Base-by-base conservation (phyloP, 2,888 invertebrate species). In the Rhabditoides inermis region DNA sequence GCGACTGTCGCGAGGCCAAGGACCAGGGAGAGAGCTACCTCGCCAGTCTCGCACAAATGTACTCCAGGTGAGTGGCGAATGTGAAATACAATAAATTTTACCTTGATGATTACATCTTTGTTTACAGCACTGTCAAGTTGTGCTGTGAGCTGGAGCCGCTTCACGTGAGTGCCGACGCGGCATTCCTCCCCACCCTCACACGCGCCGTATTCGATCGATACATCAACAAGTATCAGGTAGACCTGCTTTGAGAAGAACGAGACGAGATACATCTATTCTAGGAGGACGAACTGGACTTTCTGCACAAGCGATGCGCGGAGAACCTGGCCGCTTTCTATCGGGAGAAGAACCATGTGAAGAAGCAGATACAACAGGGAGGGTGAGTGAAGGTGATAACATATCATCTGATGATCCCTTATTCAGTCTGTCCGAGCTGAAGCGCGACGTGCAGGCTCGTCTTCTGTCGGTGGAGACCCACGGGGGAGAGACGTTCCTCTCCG, bases 391-490 rank as follows among this genome's bases (percentile, higher is more conserved):
- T 20, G 20, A 20, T 40, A 18, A 18, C 20, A 18, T 20, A 10
- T 40, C 15, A 6, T 25, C 15, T 10, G 12, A 25, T 44, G 3
- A 12, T 23, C 25, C 10, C 12, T 6, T 25, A 15, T 52, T 46
- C 60, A 86, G 88, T 40, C 87, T 94, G 72, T 89, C 90, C 79
- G 95, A 94, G 75, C 81, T 95, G 23, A 83, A 89, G 4, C 83
- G 94, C 45, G 94, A 95, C 76, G 80, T 95, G 58, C 91, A 94
- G 80, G 90, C 90, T 0, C 86, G 89, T 12, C 86, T 95, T 63
- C 88, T 90, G 2, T 86, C 88, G 3, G 88, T 91, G 41, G 94
- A 94, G 78, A 88, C 91, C 78, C 92, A 90, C 75, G 92, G 91
- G 2, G 94, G 69, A 40, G 94, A 98, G 80, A 95, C 91, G 0